phyloP scores from a whole-genome alignment of 2,113 vertebrate species.

The Cnemophilus loriae region DNA sequence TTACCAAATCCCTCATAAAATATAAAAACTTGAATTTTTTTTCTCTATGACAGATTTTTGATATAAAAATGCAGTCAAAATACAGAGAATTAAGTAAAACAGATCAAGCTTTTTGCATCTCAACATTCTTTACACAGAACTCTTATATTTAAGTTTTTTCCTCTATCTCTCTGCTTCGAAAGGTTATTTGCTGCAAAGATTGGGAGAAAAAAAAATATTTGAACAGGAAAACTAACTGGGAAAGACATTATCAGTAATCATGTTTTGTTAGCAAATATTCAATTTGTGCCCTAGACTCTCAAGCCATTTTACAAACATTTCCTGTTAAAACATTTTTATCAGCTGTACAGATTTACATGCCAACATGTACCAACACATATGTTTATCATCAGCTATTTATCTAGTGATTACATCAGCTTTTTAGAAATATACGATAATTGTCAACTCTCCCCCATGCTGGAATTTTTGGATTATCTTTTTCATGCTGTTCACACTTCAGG shows the following conservation, averaged over 20 bases:
- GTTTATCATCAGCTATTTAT: neutral
- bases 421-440: neutral
- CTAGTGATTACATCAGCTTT: neutral
- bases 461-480: neutral
- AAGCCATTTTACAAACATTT: slow-evolving; percentile 24
- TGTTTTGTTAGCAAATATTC: neutral
- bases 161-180: neutral
- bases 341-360: neutral
- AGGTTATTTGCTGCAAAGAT: neutral
- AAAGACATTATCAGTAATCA: neutral
- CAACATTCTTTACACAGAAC: neutral
- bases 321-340: slow-evolving; percentile 10
- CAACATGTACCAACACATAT: neutral
- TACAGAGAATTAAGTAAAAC: neutral
- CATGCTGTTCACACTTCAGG: neutral
- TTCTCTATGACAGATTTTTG: neutral
- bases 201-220: neutral
- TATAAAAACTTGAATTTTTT: neutral
- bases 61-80: neutral
- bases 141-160: neutral
- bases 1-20: neutral
- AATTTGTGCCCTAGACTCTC: neutral
- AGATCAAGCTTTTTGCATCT: neutral
- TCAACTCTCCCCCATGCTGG: neutral
- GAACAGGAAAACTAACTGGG: neutral